Percentiles rank a stretch among this genome's conserved stretches.
phyloP scores from a whole-genome alignment of 2,113 vertebrate species.

The Stegastes partitus region DNA sequence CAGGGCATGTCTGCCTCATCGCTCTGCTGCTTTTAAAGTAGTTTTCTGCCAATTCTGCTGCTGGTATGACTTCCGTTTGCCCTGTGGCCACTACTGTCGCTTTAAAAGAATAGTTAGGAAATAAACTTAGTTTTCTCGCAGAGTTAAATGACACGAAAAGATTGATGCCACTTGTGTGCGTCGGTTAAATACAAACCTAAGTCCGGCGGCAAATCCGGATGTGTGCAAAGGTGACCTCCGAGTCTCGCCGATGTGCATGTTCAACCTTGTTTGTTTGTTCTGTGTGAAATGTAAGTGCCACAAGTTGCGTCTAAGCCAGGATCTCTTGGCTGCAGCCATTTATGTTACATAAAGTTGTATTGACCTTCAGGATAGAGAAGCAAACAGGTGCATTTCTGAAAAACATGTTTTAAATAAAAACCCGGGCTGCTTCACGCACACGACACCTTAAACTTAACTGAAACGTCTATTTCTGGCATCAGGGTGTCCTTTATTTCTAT shows the following conservation, averaged over 20 bases:
- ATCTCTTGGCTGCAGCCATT: not conserved
- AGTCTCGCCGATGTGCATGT: not conserved
- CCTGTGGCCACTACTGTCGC: constrained; percentile 6
- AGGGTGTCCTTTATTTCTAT: too few relatives aligned
- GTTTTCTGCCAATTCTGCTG: constrained; percentile 4
- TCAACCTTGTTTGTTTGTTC: not conserved
- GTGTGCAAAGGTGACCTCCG: not conserved
- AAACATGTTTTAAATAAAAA: not conserved
- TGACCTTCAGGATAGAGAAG: not conserved
- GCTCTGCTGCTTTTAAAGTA: not conserved
- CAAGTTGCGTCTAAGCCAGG: not conserved
- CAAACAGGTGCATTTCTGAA: not conserved
- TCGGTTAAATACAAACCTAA: not conserved
- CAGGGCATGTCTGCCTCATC: not conserved
- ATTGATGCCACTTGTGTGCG: not conserved
- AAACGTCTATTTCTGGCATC: too few relatives aligned
- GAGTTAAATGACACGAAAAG: not conserved
- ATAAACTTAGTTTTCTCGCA: not conserved
- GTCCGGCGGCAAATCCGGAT: not conserved
- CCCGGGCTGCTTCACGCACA: not conserved
- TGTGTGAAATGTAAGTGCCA: not conserved
- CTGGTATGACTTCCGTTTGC: not conserved
- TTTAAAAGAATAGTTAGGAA: not conserved
- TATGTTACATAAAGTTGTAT: not conserved
- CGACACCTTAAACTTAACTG: too few relatives aligned